Base-by-base conservation (phyloP, 2,797 vertebrate species). In the Ambastaia sidthimunki region DNA sequence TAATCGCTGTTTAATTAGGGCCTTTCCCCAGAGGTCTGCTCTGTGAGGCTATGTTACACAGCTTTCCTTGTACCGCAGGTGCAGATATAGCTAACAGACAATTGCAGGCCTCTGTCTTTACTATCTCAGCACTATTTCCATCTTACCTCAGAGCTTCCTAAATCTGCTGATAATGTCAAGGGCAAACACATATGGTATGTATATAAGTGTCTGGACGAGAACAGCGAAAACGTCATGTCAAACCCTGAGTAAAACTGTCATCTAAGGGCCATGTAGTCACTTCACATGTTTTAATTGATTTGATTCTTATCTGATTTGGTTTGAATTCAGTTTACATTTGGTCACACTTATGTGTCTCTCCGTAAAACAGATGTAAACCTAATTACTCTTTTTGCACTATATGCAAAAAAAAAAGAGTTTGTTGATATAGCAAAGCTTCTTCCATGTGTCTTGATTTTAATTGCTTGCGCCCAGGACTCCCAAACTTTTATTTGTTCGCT, bases 1-100 rank as follows among this genome's bases (percentile, higher is more conserved):
- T 93, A 94, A 93, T 93, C 92, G 93, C 91, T 93, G 91, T 92
- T 94, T 94, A 93, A 94, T 93, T 93, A 93, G 91, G 91, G 87
- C 83, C 88, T 70, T 88, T 89, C 78, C 91, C 92, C 83, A 41
- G 90, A 88, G 93, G 91, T 86, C 73, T 41, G 86, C 89, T 91
- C 89, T 85, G 89, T 83, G 87, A 88, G 88, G 85, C 91, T 90
- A 86, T 86, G 89, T 91, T 90, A 89, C 90, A 86, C 90, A 90
- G 91, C 88, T 89, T 41, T 80, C 55, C 78, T 69, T 80, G 5
- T 66, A 37, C 50, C 74, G 83, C 78, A 74, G 82, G 85, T 88
- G 80, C 76, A 16, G 86, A 90, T 89, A 89, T 92, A 90, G 91
- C 90, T 90, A 81, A 87, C 70, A 88, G 90, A 93, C 90, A 88